phyloP scores from a whole-genome alignment of 2,797 vertebrate species.

The Emys orbicularis region DNA sequence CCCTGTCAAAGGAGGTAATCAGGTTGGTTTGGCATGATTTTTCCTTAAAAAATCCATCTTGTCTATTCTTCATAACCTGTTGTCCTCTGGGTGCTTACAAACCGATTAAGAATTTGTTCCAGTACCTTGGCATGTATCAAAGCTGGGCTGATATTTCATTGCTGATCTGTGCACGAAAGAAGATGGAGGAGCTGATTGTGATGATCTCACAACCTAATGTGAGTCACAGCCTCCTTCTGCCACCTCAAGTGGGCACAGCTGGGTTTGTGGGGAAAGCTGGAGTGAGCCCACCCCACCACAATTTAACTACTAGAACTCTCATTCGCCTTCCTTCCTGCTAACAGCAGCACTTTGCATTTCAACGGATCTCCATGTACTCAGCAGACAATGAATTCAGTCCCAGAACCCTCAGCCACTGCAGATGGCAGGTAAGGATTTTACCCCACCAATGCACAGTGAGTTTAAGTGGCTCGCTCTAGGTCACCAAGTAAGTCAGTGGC shows the following conservation, averaged over 20 bases:
- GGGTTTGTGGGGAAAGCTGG: neutral
- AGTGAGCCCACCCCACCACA: neutral
- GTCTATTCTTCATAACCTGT: neutral
- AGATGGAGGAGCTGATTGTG: neutral
- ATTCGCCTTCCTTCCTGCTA: neutral
- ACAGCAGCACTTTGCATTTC: rapidly evolving
- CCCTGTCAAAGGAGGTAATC: neutral
- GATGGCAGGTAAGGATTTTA: neutral
- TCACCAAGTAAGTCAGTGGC: neutral
- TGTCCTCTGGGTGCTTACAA: neutral
- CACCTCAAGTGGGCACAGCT: neutral
- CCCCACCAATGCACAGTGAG: neutral
- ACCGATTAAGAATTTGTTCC: neutral
- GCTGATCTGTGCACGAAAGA: neutral
- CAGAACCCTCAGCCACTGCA: neutral
- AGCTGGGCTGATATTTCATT: neutral
- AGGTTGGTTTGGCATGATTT: neutral
- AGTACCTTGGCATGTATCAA: neutral
- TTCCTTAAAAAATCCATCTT: neutral
- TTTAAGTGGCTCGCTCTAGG: neutral
- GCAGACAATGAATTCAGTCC: neutral
- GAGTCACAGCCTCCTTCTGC: neutral
- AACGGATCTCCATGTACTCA: rapidly evolving
- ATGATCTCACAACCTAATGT: neutral
- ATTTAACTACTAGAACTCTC: neutral